phyloP scores from a whole-genome alignment of 2,888 invertebrate species.

The Polymixis flavicincta region DNA sequence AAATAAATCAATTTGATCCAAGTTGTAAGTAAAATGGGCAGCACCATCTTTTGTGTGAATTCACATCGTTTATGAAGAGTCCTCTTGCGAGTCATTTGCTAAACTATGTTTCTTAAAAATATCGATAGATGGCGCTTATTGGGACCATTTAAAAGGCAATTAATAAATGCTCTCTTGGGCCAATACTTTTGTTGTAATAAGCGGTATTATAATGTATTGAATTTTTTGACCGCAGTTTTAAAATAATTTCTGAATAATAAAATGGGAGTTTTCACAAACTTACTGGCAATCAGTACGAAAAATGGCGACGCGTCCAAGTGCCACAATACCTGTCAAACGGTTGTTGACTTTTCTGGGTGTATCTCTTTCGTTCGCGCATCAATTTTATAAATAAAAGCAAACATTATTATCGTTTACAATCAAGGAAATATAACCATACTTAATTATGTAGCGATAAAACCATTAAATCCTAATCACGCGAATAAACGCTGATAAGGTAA shows the following conservation, averaged over 20 bases:
- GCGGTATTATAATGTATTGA: no score
- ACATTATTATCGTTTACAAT: slow-evolving; percentile 24
- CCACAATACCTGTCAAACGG: slow-evolving; percentile 84
- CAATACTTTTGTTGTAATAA: neutral
- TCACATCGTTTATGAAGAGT: neutral
- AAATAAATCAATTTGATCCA: neutral
- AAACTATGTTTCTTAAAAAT: neutral
- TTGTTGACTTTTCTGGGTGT: slow-evolving; percentile 84
- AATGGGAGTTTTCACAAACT: slow-evolving; percentile 38
- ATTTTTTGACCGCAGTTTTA: no score
- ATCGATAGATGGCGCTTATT: slow-evolving; percentile 9
- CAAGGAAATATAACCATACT: slow-evolving; percentile 29
- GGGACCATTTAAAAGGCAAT: rapidly evolving
- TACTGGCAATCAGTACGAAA: slow-evolving; percentile 67
- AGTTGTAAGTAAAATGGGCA: neutral
- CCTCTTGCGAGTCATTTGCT: neutral
- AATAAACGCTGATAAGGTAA: slow-evolving; percentile 30
- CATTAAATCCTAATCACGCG: slow-evolving; percentile 29
- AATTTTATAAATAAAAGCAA: slow-evolving; percentile 50
- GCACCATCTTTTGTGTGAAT: slow-evolving; percentile 17
- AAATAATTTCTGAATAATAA: neutral
- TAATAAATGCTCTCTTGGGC: no score
- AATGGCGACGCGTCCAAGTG: slow-evolving; percentile 76
- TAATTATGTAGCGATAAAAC: slow-evolving; percentile 51
- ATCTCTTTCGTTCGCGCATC: slow-evolving; percentile 63